phyloP scores from a whole-genome alignment of 92 coral and sea anemone genomes.

The Phenganax marumi region DNA sequence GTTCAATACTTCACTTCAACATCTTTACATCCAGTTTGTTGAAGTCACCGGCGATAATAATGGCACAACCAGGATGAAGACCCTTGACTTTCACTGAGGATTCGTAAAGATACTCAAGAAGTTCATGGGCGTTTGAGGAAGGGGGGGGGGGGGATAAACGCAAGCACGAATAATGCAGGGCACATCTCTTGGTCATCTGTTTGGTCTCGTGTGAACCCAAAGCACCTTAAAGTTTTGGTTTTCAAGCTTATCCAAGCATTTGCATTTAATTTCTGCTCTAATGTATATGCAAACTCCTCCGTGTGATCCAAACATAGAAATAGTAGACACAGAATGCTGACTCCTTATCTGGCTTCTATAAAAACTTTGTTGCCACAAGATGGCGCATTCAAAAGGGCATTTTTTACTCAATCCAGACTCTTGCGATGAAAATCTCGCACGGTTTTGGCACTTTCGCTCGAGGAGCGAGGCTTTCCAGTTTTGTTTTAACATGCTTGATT shows the following conservation, averaged over 20 bases:
- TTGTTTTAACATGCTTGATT: no score
- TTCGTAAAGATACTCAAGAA: constrained; percentile 19
- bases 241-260: constrained; percentile 23
- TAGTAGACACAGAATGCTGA: no score
- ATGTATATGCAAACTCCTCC: constrained; percentile 37
- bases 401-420: no score
- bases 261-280: constrained; percentile 21
- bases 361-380: no score
- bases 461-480: no score
- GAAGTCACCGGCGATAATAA: constrained; percentile 9
- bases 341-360: no score
- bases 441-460: no score
- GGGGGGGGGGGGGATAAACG: constrained; percentile 39
- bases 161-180: constrained; percentile 25
- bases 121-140: constrained; percentile 5
- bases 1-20: neutral
- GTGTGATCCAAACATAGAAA: constrained; percentile 16
- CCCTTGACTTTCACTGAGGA: constrained; percentile 5
- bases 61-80: constrained; percentile 20
- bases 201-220: constrained; percentile 33
- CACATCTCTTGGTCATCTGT: constrained; percentile 29
- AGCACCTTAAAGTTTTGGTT: constrained; percentile 30
- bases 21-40: constrained; percentile 5
- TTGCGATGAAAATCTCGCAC: no score
- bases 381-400: no score